Conservation (phyloP, 2,797 vertebrate genomes). For the Thamnophis elegans region DNA sequence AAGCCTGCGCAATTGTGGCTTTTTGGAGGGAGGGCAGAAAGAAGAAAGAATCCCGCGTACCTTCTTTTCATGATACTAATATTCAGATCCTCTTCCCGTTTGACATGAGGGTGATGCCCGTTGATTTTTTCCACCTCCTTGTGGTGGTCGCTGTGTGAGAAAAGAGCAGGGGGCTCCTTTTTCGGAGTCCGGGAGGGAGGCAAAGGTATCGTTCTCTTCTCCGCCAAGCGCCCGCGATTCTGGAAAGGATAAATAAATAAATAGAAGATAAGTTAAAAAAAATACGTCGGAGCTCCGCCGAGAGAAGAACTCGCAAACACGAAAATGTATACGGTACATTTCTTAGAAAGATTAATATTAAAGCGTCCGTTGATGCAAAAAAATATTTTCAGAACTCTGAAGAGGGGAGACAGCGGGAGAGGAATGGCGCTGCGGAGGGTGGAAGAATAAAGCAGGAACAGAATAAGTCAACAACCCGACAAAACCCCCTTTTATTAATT, state of each 20-base stretch:
- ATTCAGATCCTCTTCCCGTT: slow-evolving; percentile 89
- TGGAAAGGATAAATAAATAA: slow-evolving; percentile 50
- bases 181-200: slow-evolving; percentile 87
- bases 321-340: background rate
- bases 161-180: slow-evolving; percentile 87
- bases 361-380: background rate
- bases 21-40: background rate
- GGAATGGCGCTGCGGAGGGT: background rate
- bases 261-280: too few species aligned
- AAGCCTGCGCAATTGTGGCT: background rate
- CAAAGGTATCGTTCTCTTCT: slow-evolving; percentile 92
- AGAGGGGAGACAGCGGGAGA: too few species aligned
- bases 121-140: slow-evolving; percentile 85
- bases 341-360: background rate
- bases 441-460: too few species aligned
- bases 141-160: slow-evolving; percentile 87
- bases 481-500: too few species aligned
- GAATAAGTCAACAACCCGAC: background rate
- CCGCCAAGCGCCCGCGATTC: slow-evolving; percentile 96
- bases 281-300: background rate
- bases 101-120: slow-evolving; percentile 85
- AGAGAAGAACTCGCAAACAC: background rate
- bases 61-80: slow-evolving; percentile 98
- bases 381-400: background rate
- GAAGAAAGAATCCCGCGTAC: slow-evolving; percentile 65